Conservation (phyloP, 2,113 vertebrate genomes). For the Plectropomus leopardus region DNA sequence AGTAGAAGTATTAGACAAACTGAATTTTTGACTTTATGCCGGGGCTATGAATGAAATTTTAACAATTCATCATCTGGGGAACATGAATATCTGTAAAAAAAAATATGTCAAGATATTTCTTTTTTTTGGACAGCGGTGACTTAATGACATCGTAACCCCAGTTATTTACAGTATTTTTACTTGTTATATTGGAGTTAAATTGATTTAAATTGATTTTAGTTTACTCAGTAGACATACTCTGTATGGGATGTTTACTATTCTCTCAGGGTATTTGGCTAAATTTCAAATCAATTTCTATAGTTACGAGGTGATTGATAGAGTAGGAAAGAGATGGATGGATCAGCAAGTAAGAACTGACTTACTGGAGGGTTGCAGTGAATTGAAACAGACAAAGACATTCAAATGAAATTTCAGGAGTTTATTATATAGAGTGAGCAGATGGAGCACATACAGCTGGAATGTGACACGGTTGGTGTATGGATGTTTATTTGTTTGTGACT, state of each 20-base stretch:
- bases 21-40: no score
- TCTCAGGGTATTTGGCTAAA: conserved; percentile 14
- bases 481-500: conserved; percentile 65
- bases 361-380: conserved; percentile 24
- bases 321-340: conserved; percentile 38
- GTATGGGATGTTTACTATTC: conserved; percentile 20
- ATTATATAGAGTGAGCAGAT: conserved; percentile 42
- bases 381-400: conserved; percentile 50
- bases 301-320: conserved; percentile 33
- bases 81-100: no score
- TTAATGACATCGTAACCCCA: no score
- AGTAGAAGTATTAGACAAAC: not conserved
- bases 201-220: not conserved
- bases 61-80: no score
- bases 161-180: not conserved
- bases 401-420: conserved; percentile 46
- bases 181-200: not conserved
- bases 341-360: conserved; percentile 47
- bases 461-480: conserved; percentile 41
- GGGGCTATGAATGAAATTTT: no score
- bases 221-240: not conserved
- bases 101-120: not conserved
- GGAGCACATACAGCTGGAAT: conserved; percentile 35
- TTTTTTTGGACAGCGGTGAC: not conserved
- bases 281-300: conserved; percentile 19